Conservation (phyloP, 2,113 vertebrate genomes). For the Myotis brandtii region DNA sequence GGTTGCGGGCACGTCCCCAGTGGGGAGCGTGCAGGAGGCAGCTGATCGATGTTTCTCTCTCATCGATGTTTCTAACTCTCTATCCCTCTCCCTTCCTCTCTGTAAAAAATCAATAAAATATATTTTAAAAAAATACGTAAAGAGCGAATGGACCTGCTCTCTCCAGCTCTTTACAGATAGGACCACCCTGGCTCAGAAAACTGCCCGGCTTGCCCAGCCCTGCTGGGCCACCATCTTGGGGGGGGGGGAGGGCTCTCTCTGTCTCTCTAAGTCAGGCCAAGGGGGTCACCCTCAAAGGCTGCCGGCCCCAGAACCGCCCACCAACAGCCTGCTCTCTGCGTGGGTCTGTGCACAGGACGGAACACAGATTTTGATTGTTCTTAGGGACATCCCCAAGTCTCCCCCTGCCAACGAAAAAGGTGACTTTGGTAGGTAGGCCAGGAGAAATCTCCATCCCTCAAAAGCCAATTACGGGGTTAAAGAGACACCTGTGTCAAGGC, state of each 20-base stretch:
- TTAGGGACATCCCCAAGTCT: not conserved
- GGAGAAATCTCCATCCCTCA: not conserved
- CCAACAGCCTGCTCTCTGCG: not conserved
- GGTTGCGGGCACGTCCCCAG: no score
- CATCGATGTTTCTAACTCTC: no score
- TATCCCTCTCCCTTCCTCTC: no score
- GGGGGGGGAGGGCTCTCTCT: not conserved
- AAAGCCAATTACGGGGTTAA: not conserved
- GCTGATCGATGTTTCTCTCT: no score
- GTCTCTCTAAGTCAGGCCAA: not conserved
- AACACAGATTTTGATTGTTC: not conserved
- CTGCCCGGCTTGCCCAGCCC: accelerated
- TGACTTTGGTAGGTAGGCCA: not conserved
- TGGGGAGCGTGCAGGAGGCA: no score
- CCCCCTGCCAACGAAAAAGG: not conserved
- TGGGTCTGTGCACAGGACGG: not conserved
- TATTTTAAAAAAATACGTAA: not conserved
- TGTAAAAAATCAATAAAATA: no score
- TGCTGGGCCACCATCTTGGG: not conserved
- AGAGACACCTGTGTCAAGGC: not conserved
- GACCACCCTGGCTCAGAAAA: not conserved
- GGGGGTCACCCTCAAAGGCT: not conserved
- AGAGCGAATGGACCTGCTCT: accelerated
- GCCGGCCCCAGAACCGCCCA: not conserved
- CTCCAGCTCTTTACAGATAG: not conserved